Percentiles rank a stretch among this genome's conserved stretches.
phyloP scores from a whole-genome alignment of 2,888 invertebrate genomes.

The Gnatocerus cornutus region DNA sequence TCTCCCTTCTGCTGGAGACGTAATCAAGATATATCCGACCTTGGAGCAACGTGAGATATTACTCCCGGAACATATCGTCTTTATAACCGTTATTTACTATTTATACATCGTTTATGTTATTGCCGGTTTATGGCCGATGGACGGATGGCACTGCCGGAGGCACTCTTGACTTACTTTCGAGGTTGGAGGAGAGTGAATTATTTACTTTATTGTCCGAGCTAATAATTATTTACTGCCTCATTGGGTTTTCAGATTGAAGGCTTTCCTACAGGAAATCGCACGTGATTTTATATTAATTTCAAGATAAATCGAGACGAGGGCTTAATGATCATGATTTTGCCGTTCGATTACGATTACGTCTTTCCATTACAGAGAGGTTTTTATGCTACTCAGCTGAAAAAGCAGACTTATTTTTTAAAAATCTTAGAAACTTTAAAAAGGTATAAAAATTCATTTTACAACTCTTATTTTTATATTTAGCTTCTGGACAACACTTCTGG shows the following conservation, averaged over 20 bases:
- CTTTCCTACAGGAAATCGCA: background rate
- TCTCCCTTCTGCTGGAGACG: constrained; percentile 58
- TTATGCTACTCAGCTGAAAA: too few species aligned
- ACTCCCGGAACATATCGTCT: constrained; percentile 66
- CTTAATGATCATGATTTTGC: too few species aligned
- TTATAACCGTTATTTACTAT: constrained; percentile 68
- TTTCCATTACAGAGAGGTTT: too few species aligned
- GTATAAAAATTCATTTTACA: too few species aligned
- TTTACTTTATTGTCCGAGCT: constrained; percentile 2
- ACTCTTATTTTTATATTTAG: too few species aligned
- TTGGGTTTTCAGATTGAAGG: background rate
- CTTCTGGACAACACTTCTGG: too few species aligned
- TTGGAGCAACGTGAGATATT: constrained; percentile 69
- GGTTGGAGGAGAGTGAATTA: constrained; percentile 3
- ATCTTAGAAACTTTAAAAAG: too few species aligned
- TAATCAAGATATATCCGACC: constrained; percentile 71
- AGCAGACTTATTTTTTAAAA: too few species aligned
- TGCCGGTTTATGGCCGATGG: constrained; percentile 58
- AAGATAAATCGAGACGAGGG: too few species aligned
- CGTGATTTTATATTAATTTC: too few species aligned
- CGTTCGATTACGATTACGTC: too few species aligned
- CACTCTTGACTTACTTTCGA: background rate
- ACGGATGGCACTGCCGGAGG: constrained; percentile 14
- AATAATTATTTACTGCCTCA: background rate
- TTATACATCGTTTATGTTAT: constrained; percentile 67